phyloP scores from a whole-genome alignment of 1,140 invertebrate species.

The Heterodera schachtii region DNA sequence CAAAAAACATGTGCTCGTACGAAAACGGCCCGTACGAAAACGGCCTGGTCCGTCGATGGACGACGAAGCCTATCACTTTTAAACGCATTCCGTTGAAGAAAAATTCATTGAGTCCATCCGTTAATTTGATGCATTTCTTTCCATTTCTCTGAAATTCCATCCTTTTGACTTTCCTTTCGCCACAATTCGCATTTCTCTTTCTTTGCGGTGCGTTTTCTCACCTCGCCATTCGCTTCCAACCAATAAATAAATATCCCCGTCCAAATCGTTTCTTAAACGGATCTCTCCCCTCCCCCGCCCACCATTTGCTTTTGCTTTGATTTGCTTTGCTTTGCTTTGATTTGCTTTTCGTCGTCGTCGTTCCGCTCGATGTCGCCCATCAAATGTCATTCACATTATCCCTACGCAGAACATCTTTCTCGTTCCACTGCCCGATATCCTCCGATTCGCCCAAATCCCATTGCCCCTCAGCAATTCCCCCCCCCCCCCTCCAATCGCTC shows the following conservation, averaged over 20 bases:
- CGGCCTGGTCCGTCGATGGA: too few relatives aligned
- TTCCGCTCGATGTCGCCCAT: background rate
- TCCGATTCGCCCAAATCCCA: background rate
- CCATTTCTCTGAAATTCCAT: background rate
- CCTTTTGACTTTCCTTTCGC: background rate
- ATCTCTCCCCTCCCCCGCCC: constrained; percentile 5
- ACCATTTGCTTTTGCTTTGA: background rate
- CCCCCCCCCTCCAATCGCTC: background rate
- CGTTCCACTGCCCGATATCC: constrained; percentile 15
- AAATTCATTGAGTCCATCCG: background rate
- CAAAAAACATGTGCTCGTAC: too few relatives aligned
- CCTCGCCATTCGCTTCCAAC: constrained; percentile 12
- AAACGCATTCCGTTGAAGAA: too few relatives aligned
- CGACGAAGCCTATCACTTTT: too few relatives aligned
- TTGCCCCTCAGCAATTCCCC: background rate
- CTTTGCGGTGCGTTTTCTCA: background rate
- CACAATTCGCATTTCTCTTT: constrained; percentile 4
- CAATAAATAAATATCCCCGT: constrained; percentile 8
- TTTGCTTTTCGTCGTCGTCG: background rate
- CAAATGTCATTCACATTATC: background rate
- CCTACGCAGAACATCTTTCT: background rate
- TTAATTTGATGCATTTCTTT: background rate
- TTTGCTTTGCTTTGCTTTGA: too few relatives aligned
- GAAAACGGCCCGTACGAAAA: too few relatives aligned
- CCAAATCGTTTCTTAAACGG: background rate